A percentile compares a stretch with the other conserved stretches of the same genome.
Evolutionary conservation across 2,797 vertebrate genomes (phyloP).

Genomic region (Prionace glauca): DNA sequence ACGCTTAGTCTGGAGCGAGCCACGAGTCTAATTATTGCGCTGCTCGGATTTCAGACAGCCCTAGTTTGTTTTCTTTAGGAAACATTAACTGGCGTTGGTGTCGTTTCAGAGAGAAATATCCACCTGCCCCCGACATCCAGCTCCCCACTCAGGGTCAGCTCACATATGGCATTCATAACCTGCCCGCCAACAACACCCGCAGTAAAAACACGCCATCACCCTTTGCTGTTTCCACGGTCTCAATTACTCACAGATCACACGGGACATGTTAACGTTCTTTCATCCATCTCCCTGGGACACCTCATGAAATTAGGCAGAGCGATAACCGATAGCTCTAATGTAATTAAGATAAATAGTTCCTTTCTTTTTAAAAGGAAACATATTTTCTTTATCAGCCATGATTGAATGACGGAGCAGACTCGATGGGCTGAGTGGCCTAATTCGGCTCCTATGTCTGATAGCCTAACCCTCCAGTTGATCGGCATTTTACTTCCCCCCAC

Average conservation of each 20-base stretch:
- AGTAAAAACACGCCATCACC: neutral
- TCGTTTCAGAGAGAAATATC: constrained; percentile 52
- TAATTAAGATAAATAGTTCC: neutral
- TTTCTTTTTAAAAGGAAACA: neutral
- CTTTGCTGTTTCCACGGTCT: neutral
- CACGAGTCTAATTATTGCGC: constrained; percentile 50
- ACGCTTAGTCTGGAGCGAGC: constrained; percentile 37
- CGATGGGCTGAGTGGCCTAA: too few relatives aligned
- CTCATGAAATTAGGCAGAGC: neutral
- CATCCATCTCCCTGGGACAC: neutral
- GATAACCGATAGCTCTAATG: neutral
- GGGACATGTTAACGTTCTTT: neutral
- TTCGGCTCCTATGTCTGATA: too few relatives aligned
- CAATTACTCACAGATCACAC: neutral
- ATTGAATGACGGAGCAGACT: too few relatives aligned
- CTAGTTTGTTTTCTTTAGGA: constrained; percentile 62
- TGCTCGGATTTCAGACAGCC: constrained; percentile 55
- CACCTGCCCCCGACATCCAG: constrained; percentile 58
- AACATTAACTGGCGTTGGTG: constrained; percentile 54
- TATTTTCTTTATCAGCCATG: neutral
- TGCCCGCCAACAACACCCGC: neutral
- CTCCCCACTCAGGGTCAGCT: constrained; percentile 28
- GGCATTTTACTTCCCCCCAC: too few relatives aligned
- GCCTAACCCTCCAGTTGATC: too few relatives aligned
- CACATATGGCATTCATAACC: constrained; percentile 14